Conservation (phyloP, 2,888 invertebrate species). For the Pelosia muscerda region DNA sequence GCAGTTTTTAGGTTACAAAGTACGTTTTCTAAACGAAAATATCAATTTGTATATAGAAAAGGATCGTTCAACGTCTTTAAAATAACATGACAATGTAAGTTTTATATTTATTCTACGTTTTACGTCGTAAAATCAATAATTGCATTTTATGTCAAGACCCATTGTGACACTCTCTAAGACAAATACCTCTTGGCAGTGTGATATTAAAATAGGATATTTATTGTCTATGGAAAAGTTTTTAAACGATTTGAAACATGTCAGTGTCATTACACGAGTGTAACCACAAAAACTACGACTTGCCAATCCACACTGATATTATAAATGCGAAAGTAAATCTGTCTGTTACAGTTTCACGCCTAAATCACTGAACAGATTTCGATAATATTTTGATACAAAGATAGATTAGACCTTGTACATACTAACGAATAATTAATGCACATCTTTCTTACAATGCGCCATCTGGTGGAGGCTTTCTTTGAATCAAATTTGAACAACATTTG, state of each 20-base stretch:
- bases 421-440: too few species aligned
- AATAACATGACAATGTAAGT: neutral
- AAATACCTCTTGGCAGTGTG: neutral
- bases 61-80: neutral
- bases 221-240: neutral
- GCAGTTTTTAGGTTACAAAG: too few species aligned
- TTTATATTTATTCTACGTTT: neutral
- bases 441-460: too few species aligned
- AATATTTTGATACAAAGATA: too few species aligned
- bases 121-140: neutral
- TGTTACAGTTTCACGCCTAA: too few species aligned
- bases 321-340: too few species aligned
- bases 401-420: too few species aligned
- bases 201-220: neutral
- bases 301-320: too few species aligned
- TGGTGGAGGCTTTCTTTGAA: too few species aligned
- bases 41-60: neutral
- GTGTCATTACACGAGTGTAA: neutral
- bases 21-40: neutral
- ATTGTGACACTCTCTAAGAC: neutral
- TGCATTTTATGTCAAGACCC: neutral
- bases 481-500: too few species aligned
- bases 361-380: too few species aligned
- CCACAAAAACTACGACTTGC: too few species aligned
- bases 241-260: neutral